A percentile compares a stretch with the other conserved stretches of the same genome.
phyloP scores from a whole-genome alignment of 2,113 vertebrate genomes.

The Lynx canadensis region DNA sequence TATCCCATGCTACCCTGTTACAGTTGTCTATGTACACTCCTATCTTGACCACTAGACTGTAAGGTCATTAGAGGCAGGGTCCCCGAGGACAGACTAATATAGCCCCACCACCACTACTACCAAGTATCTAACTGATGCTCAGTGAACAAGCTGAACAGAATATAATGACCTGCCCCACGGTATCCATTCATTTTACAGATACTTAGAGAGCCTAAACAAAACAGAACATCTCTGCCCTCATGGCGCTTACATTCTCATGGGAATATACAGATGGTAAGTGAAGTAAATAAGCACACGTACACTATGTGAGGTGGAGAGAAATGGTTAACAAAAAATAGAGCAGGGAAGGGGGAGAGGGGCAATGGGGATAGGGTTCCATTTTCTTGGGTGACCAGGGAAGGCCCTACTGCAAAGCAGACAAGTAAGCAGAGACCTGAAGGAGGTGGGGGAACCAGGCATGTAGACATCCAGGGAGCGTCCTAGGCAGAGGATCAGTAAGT shows the following conservation, averaged over 20 bases:
- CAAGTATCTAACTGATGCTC: background rate
- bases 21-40: background rate
- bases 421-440: background rate
- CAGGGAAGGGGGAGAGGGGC: background rate
- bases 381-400: background rate
- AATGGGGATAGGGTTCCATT: background rate
- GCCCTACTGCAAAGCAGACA: background rate
- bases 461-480: background rate
- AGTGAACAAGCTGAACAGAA: background rate
- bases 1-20: background rate
- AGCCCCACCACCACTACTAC: background rate
- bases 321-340: background rate
- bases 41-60: background rate
- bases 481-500: background rate
- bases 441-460: background rate
- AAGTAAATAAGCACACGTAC: conserved; percentile 10
- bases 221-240: background rate
- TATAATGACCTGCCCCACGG: background rate
- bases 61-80: background rate
- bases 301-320: background rate
- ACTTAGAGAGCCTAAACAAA: background rate
- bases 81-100: background rate
- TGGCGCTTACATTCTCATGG: background rate
- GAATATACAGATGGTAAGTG: background rate
- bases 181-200: background rate